Conservation (phyloP, 2,797 vertebrate genomes). For the Sebastes kiyomatsui region DNA sequence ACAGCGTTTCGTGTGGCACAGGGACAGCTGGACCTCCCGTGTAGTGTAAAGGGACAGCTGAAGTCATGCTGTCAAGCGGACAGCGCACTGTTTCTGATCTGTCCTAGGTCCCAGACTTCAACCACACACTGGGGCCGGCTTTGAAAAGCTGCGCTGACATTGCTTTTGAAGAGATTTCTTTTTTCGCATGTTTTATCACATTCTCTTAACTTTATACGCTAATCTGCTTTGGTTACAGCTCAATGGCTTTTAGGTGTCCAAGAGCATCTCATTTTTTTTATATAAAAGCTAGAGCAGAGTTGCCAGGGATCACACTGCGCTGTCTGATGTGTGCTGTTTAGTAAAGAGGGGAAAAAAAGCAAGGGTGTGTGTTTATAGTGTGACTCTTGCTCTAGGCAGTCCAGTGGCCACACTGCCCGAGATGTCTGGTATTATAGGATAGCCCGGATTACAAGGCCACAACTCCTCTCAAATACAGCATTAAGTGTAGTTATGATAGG, state of each 20-base stretch:
- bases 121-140: conserved; percentile 19
- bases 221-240: conserved; percentile 55
- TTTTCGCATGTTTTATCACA: conserved; percentile 28
- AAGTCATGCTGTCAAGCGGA: conserved; percentile 42
- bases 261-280: conserved; percentile 9
- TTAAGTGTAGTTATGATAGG: conserved; percentile 77
- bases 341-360: neutral
- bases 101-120: conserved; percentile 23
- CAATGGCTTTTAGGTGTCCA: conserved; percentile 35
- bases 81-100: conserved; percentile 42
- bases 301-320: conserved; percentile 44
- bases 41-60: conserved; percentile 25
- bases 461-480: conserved; percentile 70
- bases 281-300: conserved; percentile 19
- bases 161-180: conserved; percentile 27
- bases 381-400: conserved; percentile 63
- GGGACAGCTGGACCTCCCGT: conserved; percentile 45
- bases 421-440: conserved; percentile 75
- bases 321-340: conserved; percentile 54
- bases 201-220: conserved; percentile 37
- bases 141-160: conserved; percentile 27
- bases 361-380: conserved; percentile 47
- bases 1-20: conserved; percentile 26
- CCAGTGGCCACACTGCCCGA: conserved; percentile 52
- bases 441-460: conserved; percentile 78